Conservation (phyloP, 2,113 vertebrate genomes). For the Micronycteris hirsuta region DNA sequence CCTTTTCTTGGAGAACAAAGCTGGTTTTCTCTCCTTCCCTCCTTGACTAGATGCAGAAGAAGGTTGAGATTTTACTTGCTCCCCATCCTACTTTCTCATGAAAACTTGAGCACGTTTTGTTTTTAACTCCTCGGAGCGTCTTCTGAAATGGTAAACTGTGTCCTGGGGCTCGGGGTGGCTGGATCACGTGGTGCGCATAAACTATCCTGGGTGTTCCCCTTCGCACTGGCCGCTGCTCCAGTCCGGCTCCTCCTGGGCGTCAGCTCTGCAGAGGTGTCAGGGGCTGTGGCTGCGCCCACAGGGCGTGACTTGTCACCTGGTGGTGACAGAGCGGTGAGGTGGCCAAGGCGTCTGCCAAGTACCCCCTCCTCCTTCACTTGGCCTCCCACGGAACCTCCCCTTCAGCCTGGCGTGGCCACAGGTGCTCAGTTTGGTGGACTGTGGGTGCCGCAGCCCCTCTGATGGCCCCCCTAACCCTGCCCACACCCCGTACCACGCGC, state of each 20-base stretch:
- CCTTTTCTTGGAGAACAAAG: neutral
- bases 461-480: neutral
- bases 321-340: accelerated
- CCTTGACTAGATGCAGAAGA: neutral
- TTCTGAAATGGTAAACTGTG: neutral
- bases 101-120: neutral
- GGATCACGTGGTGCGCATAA: neutral
- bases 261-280: neutral
- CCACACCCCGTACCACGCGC: neutral
- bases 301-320: no score
- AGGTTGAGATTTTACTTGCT: neutral
- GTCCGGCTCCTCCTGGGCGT: neutral
- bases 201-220: neutral
- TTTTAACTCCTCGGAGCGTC: neutral
- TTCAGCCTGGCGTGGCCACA: neutral
- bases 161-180: neutral
- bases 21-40: neutral
- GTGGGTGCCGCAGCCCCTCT: neutral
- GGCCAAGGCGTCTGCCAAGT: accelerated
- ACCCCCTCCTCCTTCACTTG: neutral
- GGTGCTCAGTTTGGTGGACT: neutral
- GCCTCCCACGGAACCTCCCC: no score
- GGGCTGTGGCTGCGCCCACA: accelerated
- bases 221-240: accelerated
- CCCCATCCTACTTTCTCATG: neutral